These are phyloP conservation scores for Hemicentrotus pulcherrimus DNA, from an alignment of 35 echinoderm and acorn worm species.

Conservation along the genomic window DNA sequence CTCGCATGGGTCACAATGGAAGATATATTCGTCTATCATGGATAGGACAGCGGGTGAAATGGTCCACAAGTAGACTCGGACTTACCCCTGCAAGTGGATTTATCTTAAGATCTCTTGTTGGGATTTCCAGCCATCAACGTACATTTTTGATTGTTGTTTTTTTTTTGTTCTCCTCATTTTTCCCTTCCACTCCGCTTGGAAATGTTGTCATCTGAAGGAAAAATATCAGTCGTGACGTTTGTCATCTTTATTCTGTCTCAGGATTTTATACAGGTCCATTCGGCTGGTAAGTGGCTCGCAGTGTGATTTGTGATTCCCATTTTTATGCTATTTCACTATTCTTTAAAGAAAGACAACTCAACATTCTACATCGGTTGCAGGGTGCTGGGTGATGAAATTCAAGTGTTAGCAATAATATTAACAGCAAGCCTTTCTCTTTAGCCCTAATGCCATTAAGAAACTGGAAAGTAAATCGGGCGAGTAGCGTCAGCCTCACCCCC, in stretches of 20 bases:
- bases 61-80: neutral
- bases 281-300: neutral
- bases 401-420: neutral
- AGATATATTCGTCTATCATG: neutral
- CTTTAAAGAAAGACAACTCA: too few relatives aligned
- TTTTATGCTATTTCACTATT: neutral
- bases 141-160: too few relatives aligned
- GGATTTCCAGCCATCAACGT: neutral
- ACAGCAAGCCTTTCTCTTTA: too few relatives aligned
- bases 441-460: too few relatives aligned
- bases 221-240: neutral
- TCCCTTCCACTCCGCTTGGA: neutral
- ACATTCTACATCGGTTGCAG: neutral
- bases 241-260: neutral
- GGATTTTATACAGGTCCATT: neutral
- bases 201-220: neutral
- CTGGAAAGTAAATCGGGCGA: too few relatives aligned
- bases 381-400: too few relatives aligned
- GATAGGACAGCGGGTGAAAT: neutral
- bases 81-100: neutral
- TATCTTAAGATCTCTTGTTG: neutral
- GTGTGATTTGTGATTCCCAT: neutral
- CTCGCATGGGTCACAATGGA: too few relatives aligned
- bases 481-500: too few relatives aligned
- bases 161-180: too few relatives aligned